Evolutionary conservation across 2,797 vertebrate genomes (phyloP).

Genomic region (Mastacembelus armatus): DNA sequence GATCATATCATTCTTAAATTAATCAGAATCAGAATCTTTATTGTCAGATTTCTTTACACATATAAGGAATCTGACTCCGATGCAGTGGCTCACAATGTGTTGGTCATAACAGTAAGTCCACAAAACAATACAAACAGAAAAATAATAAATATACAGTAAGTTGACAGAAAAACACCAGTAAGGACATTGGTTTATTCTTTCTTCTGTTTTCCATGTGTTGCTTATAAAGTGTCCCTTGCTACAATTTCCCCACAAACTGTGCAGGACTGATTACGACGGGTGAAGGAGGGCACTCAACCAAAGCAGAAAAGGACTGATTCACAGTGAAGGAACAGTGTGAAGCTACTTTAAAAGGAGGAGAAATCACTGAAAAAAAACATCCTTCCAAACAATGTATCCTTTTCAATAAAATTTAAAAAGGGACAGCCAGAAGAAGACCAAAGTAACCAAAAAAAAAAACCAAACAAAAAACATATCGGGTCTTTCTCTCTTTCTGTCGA

Average conservation of each 20-base stretch:
- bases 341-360: conserved; percentile 43
- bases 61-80: too few relatives aligned
- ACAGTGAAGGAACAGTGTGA: conserved; percentile 41
- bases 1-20: neutral
- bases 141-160: too few relatives aligned
- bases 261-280: conserved; percentile 35
- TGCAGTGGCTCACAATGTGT: too few relatives aligned
- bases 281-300: conserved; percentile 43
- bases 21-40: too few relatives aligned
- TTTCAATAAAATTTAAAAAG: conserved; percentile 44
- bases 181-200: conserved; percentile 8
- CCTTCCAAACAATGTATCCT: conserved; percentile 29
- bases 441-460: too few relatives aligned
- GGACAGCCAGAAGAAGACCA: conserved; percentile 14
- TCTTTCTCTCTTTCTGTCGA: neutral
- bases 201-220: neutral
- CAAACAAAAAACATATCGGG: too few relatives aligned
- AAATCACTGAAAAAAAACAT: conserved; percentile 34
- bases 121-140: too few relatives aligned
- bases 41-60: too few relatives aligned
- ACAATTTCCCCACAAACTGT: conserved; percentile 40
- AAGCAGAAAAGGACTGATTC: conserved; percentile 36
- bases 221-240: conserved; percentile 9
- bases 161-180: conserved; percentile 2
- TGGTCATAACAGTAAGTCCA: too few relatives aligned